Conservation (phyloP, 2,113 vertebrate genomes). For the Ptyas mucosa region DNA sequence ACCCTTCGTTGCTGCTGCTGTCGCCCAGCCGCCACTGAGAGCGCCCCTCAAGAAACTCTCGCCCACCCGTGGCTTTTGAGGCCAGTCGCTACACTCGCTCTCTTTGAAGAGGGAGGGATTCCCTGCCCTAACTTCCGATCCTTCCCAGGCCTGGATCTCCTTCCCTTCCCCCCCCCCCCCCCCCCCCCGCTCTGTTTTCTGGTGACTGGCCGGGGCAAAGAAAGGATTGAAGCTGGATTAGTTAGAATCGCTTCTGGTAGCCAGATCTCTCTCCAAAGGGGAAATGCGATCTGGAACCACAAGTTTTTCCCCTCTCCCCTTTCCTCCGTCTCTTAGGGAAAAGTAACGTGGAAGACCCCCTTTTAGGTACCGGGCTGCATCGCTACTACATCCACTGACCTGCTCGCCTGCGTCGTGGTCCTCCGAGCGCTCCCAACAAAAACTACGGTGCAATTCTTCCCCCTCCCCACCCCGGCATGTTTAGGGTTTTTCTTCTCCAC, state of each 20-base stretch:
- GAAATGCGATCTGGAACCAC: background rate
- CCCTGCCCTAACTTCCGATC: background rate
- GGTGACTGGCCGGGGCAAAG: background rate
- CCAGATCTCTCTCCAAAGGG: background rate
- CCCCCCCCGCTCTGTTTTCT: background rate
- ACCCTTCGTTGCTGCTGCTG: slow-evolving; percentile 27
- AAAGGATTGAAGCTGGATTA: background rate
- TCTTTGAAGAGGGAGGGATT: slow-evolving; percentile 21
- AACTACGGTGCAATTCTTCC: background rate
- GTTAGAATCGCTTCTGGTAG: background rate
- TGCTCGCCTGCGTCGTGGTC: slow-evolving; percentile 53
- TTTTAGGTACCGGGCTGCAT: slow-evolving; percentile 76
- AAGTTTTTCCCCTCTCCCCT: background rate
- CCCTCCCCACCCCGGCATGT: background rate
- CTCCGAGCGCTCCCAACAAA: background rate
- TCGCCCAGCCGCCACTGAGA: slow-evolving; percentile 1
- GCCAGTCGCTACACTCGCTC: background rate
- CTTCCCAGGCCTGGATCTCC: slow-evolving; percentile 24
- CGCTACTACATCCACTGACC: slow-evolving; percentile 58
- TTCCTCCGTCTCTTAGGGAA: background rate
- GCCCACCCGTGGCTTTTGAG: background rate
- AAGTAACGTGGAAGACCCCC: background rate
- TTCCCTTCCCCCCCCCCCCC: background rate
- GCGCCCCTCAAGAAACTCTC: background rate
- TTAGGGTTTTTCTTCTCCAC: background rate